These are phyloP conservation scores for Drosophila virilis DNA, from an alignment of 1,140 invertebrate genomes.

Conservation along the genomic window DNA sequence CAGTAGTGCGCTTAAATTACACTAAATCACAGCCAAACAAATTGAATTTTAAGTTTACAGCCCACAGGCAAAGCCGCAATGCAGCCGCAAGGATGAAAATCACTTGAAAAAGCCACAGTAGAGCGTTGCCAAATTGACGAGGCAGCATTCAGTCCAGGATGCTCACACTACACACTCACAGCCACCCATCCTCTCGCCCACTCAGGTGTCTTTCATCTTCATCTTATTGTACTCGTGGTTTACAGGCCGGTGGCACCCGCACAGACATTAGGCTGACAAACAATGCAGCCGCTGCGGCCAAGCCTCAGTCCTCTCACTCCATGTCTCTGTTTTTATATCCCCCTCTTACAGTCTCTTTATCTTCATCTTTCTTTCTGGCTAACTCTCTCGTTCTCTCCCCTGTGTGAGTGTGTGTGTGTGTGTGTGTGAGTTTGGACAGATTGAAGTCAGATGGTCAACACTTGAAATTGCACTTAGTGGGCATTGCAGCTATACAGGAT, in stretches of 20 bases:
- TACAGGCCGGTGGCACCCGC: constrained; percentile 41
- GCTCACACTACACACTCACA: not conserved
- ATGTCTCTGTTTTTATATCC: not conserved
- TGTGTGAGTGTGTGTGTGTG: too few relatives aligned
- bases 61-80: constrained; percentile 72
- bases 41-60: constrained; percentile 77
- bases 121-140: constrained; percentile 77
- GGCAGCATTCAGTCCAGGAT: constrained; percentile 40
- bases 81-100: constrained; percentile 71
- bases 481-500: constrained; percentile 32
- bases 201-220: constrained; percentile 78
- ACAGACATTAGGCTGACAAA: constrained; percentile 80
- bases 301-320: not conserved
- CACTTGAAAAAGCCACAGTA: constrained; percentile 60
- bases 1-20: constrained; percentile 79
- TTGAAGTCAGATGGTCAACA: constrained; percentile 73
- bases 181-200: constrained; percentile 3
- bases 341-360: not conserved
- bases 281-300: constrained; percentile 59
- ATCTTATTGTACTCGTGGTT: constrained; percentile 73
- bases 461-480: constrained; percentile 70
- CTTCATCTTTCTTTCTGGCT: not conserved
- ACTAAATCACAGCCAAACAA: constrained; percentile 81
- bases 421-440: constrained; percentile 59
- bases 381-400: not conserved